phyloP scores from a whole-genome alignment of 2,888 invertebrate species.

The Synergus umbraculus region DNA sequence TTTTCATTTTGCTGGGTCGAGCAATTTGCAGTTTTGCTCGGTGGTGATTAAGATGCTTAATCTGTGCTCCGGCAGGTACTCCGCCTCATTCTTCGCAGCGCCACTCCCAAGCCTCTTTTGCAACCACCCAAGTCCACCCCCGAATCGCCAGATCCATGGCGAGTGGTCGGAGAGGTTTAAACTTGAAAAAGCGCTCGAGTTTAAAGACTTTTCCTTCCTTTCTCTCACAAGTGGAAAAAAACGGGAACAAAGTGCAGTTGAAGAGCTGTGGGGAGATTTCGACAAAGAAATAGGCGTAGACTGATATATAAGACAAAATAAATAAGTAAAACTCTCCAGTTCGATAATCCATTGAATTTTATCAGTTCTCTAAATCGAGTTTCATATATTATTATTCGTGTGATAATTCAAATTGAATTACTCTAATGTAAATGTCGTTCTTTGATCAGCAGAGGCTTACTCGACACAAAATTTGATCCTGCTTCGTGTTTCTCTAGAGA shows the following conservation, averaged over 20 bases:
- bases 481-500: too few species aligned
- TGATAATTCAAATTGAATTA: neutral
- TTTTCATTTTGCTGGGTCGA: conserved; percentile 63
- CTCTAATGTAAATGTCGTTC: too few species aligned
- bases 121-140: neutral
- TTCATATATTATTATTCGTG: neutral
- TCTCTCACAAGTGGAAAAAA: neutral
- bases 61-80: conserved; percentile 55
- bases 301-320: neutral
- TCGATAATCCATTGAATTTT: neutral
- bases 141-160: conserved; percentile 6
- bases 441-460: too few species aligned
- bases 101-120: conserved; percentile 15
- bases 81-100: conserved; percentile 13
- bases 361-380: too few species aligned
- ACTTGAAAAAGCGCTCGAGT: conserved; percentile 12
- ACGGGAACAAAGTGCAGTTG: neutral
- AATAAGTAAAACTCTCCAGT: neutral
- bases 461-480: too few species aligned
- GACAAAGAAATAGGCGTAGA: neutral
- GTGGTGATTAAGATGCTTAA: conserved; percentile 68
- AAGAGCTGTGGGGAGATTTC: neutral
- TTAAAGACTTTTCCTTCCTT: conserved; percentile 2
- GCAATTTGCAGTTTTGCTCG: conserved; percentile 68
- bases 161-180: conserved; percentile 1